Evolutionary conservation across 2,113 vertebrate genomes (phyloP), one percentile per base, ranked within the genome.

Genomic region (Strix uralensis): DNA sequence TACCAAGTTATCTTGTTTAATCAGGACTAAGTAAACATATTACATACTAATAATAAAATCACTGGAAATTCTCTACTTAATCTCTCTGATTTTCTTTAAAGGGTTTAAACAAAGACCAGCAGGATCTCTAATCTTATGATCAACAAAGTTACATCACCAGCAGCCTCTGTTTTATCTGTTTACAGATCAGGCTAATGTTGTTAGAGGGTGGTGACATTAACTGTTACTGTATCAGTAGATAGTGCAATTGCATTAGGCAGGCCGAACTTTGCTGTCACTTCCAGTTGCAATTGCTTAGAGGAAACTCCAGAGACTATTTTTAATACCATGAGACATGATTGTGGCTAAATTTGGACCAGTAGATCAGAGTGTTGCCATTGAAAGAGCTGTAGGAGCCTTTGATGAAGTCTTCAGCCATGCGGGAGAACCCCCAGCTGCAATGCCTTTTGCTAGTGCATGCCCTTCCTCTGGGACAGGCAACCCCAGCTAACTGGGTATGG

Each of bases 1-100:
- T n/a, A 81, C 34, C 12, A 61, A 91, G 49, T 87, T 92, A 89
- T 92, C 92, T 94, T 95, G 78, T 91, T 96, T 92, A 95, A 96
- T 97, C 95, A 91, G 51, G 32, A 58, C 46, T 86, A 89, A 97
- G 86, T 94, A 97, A 97, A 97, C 89, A 88, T 82, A 96, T 89
- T 94, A 95, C 91, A 77, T 62, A 92, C 59, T 88, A 93, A 92
- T 94, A 96, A 97, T 40, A 96, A 97, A 97, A 93, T 95, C 63
- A 69, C 30, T 97, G 40, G 47, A 96, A 97, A 93, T 83, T 93
- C 88, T 97, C 61, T 86, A 32, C 57, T 97, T 95, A 95, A 93
- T 95, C 94, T 93, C 69, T 25, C 71, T 75, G 65, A 84, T 92
- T 93, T 92, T 90, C 75, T 86, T 74, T 86, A 83, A 75, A 93